Conservation (phyloP, 2,113 vertebrate genomes). For the Eurystomus gularis region DNA sequence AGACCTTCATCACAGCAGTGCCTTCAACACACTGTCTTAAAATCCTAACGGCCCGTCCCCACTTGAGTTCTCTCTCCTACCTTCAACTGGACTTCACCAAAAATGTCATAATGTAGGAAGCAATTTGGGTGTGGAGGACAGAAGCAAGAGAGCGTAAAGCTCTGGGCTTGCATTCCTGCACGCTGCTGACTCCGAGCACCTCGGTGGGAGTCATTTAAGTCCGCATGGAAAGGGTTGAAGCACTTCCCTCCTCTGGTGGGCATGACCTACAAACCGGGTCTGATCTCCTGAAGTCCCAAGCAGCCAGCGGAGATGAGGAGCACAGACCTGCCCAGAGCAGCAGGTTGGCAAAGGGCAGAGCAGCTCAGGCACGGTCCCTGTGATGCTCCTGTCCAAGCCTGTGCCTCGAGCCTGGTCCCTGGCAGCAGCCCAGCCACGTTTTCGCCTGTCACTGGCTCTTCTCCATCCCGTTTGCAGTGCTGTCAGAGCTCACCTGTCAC, state of each 20-base stretch:
- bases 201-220: rapidly evolving
- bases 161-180: background rate
- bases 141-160: background rate
- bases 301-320: background rate
- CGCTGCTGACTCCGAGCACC: rapidly evolving
- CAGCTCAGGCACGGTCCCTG: rapidly evolving
- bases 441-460: background rate
- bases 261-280: background rate
- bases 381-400: background rate
- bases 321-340: background rate
- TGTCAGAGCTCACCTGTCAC: background rate
- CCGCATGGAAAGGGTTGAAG: background rate
- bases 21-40: constrained; percentile 67
- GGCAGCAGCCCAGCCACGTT: background rate
- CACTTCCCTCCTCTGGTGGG: background rate
- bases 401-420: background rate
- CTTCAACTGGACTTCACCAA: background rate
- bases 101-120: rapidly evolving
- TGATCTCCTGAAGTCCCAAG: background rate
- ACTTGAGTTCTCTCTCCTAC: background rate
- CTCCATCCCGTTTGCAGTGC: background rate
- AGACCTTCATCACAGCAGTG: constrained; percentile 63
- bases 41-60: background rate
- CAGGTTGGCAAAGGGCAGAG: background rate
- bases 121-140: background rate